Conservation (phyloP, 2,797 vertebrate genomes). For the Hemibagrus guttatus region DNA sequence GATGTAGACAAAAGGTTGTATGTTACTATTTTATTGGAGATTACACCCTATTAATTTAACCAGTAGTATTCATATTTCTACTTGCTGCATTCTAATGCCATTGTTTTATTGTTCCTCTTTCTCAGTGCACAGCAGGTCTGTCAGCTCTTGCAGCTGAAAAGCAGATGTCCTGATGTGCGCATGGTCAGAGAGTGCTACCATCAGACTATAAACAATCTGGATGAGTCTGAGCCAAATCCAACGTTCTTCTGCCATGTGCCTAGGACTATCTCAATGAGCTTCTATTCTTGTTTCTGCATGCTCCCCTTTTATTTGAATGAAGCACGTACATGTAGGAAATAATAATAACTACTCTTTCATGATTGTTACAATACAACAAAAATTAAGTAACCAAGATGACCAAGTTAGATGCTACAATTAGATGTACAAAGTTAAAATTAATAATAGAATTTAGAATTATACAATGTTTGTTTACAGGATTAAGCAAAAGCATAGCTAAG, state of each 20-base stretch:
- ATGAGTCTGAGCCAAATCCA: conserved; percentile 8
- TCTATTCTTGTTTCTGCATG: conserved; percentile 23
- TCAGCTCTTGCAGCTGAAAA: conserved; percentile 82
- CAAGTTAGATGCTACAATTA: background rate
- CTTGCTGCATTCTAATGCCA: background rate
- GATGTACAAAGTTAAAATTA: background rate
- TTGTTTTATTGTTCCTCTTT: conserved; percentile 25
- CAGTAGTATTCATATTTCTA: too few relatives aligned
- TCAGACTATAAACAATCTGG: conserved; percentile 47
- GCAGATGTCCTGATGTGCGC: conserved; percentile 66
- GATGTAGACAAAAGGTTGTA: background rate
- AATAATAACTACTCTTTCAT: background rate
- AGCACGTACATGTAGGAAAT: background rate
- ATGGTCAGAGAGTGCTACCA: conserved; percentile 76
- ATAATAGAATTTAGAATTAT: background rate
- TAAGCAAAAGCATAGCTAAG: background rate
- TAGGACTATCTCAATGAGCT: background rate
- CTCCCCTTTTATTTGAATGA: background rate
- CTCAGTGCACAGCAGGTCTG: conserved; percentile 79
- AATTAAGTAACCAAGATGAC: background rate
- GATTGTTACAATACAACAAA: background rate
- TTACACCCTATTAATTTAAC: background rate
- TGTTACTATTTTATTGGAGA: background rate
- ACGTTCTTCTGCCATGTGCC: conserved; percentile 71
- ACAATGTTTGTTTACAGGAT: background rate